Evolutionary conservation across 2,113 vertebrate species (phyloP).

Genomic region (Alethe castanea): DNA sequence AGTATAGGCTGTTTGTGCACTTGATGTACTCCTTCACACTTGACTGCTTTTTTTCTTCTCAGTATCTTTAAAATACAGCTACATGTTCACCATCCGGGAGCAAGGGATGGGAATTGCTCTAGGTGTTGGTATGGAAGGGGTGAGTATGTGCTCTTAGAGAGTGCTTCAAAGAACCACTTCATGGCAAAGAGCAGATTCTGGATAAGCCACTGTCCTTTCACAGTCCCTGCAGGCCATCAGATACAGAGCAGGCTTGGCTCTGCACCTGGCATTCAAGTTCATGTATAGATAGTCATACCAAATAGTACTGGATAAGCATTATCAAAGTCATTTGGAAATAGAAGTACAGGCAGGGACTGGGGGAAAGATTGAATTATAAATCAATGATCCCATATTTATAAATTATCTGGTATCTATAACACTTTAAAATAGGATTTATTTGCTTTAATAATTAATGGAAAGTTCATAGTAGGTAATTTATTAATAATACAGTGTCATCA

Average conservation of each 20-base stretch:
- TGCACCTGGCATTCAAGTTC: neutral
- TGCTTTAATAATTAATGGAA: slow-evolving; percentile 49
- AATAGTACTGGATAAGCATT: neutral
- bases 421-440: slow-evolving; percentile 39
- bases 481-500: slow-evolving; percentile 58
- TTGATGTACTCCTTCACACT: fast-evolving
- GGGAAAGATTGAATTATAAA: neutral
- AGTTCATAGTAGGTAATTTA: slow-evolving; percentile 42
- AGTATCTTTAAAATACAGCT: neutral
- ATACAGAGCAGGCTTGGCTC: neutral
- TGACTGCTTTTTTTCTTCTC: neutral
- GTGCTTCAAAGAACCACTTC: neutral
- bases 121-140: neutral
- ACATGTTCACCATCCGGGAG: fast-evolving
- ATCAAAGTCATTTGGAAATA: slow-evolving; percentile 1
- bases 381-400: slow-evolving; percentile 11
- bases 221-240: neutral
- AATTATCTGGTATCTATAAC: slow-evolving; percentile 11
- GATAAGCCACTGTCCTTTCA: neutral
- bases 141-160: neutral
- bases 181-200: neutral
- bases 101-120: neutral
- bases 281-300: neutral
- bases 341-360: neutral
- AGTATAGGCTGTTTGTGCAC: neutral